These are phyloP conservation scores for Malacoraja senta DNA, from an alignment of 2,797 vertebrate species.

Conservation along the genomic window DNA sequence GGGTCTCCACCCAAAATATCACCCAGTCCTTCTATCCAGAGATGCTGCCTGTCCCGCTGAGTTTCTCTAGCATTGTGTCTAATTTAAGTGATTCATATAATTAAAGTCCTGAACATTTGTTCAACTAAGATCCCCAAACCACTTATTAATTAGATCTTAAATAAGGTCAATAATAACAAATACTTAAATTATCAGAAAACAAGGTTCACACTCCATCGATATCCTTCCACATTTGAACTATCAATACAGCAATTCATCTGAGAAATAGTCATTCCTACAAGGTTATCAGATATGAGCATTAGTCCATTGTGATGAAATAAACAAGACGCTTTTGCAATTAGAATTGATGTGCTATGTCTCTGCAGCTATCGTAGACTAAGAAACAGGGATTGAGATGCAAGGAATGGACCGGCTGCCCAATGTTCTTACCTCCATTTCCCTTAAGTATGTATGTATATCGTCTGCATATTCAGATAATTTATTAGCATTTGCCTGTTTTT, in stretches of 20 bases:
- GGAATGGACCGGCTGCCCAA: background rate
- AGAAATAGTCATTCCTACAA: background rate
- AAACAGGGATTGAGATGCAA: background rate
- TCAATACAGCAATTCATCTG: background rate
- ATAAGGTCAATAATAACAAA: background rate
- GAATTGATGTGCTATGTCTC: background rate
- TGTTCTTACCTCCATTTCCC: slow-evolving; percentile 80
- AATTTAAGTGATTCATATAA: too few species aligned
- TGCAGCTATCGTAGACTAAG: background rate
- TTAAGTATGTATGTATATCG: slow-evolving; percentile 80
- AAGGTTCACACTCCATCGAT: background rate
- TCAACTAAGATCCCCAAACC: background rate
- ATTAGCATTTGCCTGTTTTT: slow-evolving; percentile 62
- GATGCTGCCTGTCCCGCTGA: too few species aligned
- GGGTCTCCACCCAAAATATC: too few species aligned
- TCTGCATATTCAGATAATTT: slow-evolving; percentile 75
- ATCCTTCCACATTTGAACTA: background rate
- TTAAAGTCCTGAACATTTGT: too few species aligned
- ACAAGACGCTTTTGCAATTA: background rate
- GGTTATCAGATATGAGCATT: background rate
- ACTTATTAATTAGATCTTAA: background rate
- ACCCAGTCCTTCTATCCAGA: too few species aligned
- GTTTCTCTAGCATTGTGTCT: too few species aligned
- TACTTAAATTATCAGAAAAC: background rate
- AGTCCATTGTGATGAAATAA: background rate